A percentile compares a stretch with the other conserved stretches of the same genome.
Conservation (phyloP, 2,113 vertebrate genomes). For the Nycticryphes semicollaris region DNA sequence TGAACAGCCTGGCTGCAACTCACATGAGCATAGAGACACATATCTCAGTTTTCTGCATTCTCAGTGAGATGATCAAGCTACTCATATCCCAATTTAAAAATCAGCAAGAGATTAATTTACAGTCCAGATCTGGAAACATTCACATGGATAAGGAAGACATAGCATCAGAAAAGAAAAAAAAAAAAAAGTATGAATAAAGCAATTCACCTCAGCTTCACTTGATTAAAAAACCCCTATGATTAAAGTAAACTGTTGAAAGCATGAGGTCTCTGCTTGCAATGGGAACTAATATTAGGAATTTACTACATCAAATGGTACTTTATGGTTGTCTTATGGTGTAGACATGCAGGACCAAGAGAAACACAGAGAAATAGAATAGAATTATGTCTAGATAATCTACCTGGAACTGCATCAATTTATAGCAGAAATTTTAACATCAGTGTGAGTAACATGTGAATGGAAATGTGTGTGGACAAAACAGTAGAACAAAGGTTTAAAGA, state of each 20-base stretch:
- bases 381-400: not conserved
- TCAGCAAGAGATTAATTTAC: constrained; percentile 11
- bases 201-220: not conserved
- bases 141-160: not conserved
- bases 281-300: not conserved
- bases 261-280: not conserved
- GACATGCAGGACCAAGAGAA: not conserved
- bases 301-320: not conserved
- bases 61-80: not conserved
- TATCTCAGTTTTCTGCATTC: not conserved
- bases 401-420: not conserved
- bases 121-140: not conserved
- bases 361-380: not conserved
- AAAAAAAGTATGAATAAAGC: not conserved
- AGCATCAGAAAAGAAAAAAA: not conserved
- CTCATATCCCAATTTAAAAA: not conserved
- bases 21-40: not conserved
- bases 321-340: not conserved
- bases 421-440: not conserved
- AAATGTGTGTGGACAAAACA: not conserved
- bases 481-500: not conserved
- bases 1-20: not conserved
- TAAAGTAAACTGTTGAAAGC: not conserved
- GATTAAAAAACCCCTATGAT: not conserved
- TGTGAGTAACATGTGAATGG: not conserved